phyloP scores from a whole-genome alignment of 2,888 invertebrate species.

The Drosophila borborema region DNA sequence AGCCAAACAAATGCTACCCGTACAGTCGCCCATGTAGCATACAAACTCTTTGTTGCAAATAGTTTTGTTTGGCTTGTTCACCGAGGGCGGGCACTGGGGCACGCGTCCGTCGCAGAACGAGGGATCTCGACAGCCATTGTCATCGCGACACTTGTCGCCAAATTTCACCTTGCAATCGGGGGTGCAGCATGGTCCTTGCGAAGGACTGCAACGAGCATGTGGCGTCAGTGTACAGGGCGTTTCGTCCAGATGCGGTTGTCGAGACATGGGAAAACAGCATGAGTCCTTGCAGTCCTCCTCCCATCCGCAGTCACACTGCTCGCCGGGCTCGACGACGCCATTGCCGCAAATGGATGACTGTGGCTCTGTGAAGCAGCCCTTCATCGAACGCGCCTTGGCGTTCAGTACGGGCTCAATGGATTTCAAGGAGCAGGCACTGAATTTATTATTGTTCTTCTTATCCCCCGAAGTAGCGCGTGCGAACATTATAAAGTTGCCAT shows the following conservation, averaged over 20 bases:
- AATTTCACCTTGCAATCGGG: slow-evolving; percentile 93
- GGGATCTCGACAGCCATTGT: slow-evolving; percentile 96
- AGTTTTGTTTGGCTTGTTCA: slow-evolving; percentile 96
- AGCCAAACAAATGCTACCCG: slow-evolving; percentile 98
- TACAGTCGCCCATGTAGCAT: slow-evolving; percentile 98
- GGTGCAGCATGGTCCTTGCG: slow-evolving; percentile 97
- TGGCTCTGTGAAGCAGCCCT: slow-evolving; percentile 97
- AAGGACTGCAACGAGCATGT: slow-evolving; percentile 84
- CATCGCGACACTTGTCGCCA: slow-evolving; percentile 95
- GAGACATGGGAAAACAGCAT: slow-evolving; percentile 96
- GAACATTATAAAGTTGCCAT: slow-evolving; percentile 99
- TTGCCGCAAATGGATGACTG: slow-evolving; percentile 98
- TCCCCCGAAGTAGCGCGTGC: slow-evolving; percentile 99
- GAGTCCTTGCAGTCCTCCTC: slow-evolving; percentile 97
- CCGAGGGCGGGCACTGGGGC: slow-evolving; percentile 96
- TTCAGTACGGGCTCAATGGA: slow-evolving; percentile 97
- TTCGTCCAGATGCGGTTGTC: slow-evolving; percentile 91
- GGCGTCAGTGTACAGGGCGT: slow-evolving; percentile 95
- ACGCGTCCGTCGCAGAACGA: slow-evolving; percentile 96
- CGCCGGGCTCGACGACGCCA: slow-evolving; percentile 97
- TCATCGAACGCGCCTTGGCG: slow-evolving; percentile 94
- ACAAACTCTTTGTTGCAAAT: slow-evolving; percentile 99
- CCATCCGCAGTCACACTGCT: slow-evolving; percentile 99
- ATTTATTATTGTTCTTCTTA: slow-evolving; percentile 98
- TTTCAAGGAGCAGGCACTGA: slow-evolving; percentile 96